These are phyloP conservation scores for Trypoxylus dichotomus DNA, from an alignment of 1,140 invertebrate genomes.

Conservation along the genomic window DNA sequence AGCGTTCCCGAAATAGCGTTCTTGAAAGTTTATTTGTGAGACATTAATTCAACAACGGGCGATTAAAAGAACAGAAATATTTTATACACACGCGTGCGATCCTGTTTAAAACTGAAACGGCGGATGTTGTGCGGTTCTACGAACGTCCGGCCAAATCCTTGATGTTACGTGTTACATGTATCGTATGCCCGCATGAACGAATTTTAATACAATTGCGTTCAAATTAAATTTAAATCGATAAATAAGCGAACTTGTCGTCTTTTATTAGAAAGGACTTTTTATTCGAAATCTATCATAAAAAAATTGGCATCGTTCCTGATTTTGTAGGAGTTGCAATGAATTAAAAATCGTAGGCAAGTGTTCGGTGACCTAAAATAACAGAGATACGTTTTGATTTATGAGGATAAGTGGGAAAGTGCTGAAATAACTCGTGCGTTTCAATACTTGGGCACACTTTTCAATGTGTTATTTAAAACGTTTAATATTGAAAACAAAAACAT, in stretches of 20 bases:
- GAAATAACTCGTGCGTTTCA: no score
- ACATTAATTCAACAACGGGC: slow-evolving; percentile 6
- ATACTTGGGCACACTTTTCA: no score
- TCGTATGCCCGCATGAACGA: background rate
- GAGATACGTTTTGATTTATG: background rate
- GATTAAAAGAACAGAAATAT: slow-evolving; percentile 4
- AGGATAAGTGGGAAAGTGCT: no score
- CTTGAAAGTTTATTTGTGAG: background rate
- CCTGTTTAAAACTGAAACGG: background rate
- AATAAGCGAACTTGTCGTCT: background rate
- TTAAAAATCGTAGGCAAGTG: background rate
- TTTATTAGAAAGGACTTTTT: no score
- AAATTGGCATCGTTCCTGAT: background rate
- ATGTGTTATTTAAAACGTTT: no score
- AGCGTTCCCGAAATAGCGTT: background rate
- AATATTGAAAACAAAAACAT: no score
- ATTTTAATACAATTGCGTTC: background rate
- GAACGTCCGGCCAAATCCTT: background rate
- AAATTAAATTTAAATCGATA: background rate
- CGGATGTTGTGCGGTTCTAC: background rate
- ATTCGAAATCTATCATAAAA: background rate
- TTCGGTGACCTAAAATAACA: background rate
- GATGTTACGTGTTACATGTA: background rate
- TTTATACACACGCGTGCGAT: background rate
- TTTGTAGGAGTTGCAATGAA: background rate